These are phyloP conservation scores for Polydrusus tereticollis DNA, from an alignment of 2,888 invertebrate species.

Conservation along the genomic window DNA sequence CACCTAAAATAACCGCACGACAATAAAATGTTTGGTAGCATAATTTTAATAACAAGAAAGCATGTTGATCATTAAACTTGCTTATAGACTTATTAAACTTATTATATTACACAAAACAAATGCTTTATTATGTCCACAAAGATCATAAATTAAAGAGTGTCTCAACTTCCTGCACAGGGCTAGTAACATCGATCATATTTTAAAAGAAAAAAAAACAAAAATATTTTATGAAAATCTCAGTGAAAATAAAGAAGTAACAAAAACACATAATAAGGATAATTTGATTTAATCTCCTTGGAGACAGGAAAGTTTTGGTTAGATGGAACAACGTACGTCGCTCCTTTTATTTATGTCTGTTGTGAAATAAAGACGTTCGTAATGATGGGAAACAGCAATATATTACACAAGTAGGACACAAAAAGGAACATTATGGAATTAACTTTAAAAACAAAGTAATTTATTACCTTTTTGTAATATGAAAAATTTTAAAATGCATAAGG, in stretches of 20 bases:
- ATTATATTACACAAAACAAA: background rate
- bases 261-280: slow-evolving; percentile 44
- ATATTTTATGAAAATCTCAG: slow-evolving; percentile 42
- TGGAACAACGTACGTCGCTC: slow-evolving; percentile 34
- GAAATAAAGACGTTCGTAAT: slow-evolving; percentile 23
- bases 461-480: no score
- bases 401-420: background rate
- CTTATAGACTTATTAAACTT: background rate
- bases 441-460: background rate
- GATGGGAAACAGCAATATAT: slow-evolving; percentile 29
- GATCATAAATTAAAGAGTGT: slow-evolving; percentile 38
- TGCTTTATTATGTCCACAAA: background rate
- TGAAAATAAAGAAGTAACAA: slow-evolving; percentile 16
- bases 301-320: slow-evolving; percentile 40
- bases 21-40: no score
- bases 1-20: no score
- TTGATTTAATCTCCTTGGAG: slow-evolving; percentile 47
- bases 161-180: slow-evolving; percentile 29
- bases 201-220: slow-evolving; percentile 21
- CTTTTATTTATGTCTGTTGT: slow-evolving; percentile 39
- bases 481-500: no score
- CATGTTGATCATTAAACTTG: background rate
- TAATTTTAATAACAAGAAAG: no score
- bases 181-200: slow-evolving; percentile 39
- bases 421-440: slow-evolving; percentile 2